Evolutionary conservation across 2,888 invertebrate species (phyloP), one percentile per base, ranked within the genome.

Genomic region (Acronicta aceris): DNA sequence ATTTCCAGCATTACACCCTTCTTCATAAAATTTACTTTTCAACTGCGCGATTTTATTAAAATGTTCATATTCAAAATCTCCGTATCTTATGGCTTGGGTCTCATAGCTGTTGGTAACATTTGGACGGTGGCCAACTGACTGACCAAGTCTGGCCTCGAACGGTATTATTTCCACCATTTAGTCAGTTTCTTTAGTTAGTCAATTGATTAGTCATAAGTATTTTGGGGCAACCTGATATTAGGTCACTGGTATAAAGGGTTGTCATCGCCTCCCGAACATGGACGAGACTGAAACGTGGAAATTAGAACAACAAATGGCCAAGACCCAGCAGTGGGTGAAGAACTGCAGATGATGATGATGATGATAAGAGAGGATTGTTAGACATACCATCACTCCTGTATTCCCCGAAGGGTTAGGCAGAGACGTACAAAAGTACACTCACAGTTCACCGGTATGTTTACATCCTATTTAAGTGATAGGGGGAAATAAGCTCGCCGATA

Each of bases 181-280:
- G 76, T 76, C 76, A 74, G 76, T 71, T 76, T 76, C 78, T 78
- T 73, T 71, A 74, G 78, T 77, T 65, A 76, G 76, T 71, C 74
- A 79, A 85, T 83, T 85, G 81, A 84, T 85, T 85, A 80, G 77
- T 81, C 83, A 84, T 76, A 64, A 76, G 78, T 84, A 84, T 84
- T 84, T 82, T 59, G 48, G 57, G 58, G 52, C 65, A 55, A 48
- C 46, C 30, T 58, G 60, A 62, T 67, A 75, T 59, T 63, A 60
- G 71, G 73, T 70, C 71, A 71, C 46, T 58, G 50, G 56, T 43
- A 41, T 38, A 65, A 73, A 65, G 66, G 75, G 67, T 71, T 68
- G 68, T 13, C 49, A 33, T 12, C 33, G 12, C 0, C 33, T 10
- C 12, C 10, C 12, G 10, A 30, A 33, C 4, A 33, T 9, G 33